These are phyloP conservation scores for Thaumatotibia leucotreta DNA, from an alignment of 1,140 invertebrate species.

Conservation along the genomic window DNA sequence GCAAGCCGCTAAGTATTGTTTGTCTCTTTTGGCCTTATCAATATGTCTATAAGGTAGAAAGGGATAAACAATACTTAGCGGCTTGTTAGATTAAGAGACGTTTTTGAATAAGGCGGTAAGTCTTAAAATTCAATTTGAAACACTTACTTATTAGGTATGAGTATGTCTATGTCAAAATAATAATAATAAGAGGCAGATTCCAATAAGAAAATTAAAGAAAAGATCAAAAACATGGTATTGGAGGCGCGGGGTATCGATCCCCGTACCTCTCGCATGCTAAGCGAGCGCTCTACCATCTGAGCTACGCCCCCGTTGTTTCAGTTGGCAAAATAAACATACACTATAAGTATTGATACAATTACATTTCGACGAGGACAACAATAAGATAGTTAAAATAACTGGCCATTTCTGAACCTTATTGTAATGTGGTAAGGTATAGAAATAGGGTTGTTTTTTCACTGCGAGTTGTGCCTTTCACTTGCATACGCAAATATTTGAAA, in stretches of 20 bases:
- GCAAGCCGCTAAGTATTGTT: too few species aligned
- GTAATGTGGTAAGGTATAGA: neutral
- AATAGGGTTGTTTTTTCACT: neutral
- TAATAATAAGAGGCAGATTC: too few species aligned
- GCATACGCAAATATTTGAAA: neutral
- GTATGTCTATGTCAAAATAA: too few species aligned
- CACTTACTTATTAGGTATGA: too few species aligned
- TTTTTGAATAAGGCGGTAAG: too few species aligned
- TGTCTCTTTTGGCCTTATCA: too few species aligned
- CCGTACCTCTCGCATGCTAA: conserved; percentile 90
- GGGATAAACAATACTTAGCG: too few species aligned
- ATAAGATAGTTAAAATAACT: too few species aligned
- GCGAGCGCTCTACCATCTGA: conserved; percentile 91
- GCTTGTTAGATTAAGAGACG: too few species aligned
- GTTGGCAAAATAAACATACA: conserved; percentile 10
- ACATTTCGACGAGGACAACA: neutral
- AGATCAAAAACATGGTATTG: conserved; percentile 32
- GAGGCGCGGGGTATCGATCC: conserved; percentile 84
- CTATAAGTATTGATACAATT: neutral
- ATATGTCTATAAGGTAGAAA: too few species aligned
- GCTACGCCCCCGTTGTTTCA: conserved; percentile 80
- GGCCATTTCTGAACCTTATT: neutral
- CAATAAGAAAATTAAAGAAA: neutral
- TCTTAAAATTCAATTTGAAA: too few species aligned
- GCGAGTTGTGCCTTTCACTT: conserved; percentile 2